Evolutionary conservation across 2,797 vertebrate species (phyloP), one percentile per base, ranked within the genome.

Genomic region (Enteromius anoplus): DNA sequence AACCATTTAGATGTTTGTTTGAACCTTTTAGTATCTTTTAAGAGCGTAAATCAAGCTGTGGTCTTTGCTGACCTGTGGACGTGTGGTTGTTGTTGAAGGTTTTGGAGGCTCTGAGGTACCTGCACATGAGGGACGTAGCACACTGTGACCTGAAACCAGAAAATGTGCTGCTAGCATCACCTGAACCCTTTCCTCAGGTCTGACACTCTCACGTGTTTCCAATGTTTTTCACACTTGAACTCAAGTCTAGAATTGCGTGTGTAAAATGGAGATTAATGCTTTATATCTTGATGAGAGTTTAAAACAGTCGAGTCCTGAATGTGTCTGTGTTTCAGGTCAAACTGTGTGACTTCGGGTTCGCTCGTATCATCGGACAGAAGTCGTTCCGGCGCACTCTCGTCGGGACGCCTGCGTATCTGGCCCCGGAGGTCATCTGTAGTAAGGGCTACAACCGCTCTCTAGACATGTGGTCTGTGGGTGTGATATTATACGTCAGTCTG

Each of bases 141-240:
- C 94, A 95, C 91, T 95, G 94, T 42, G 94, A 95, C 90, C 91
- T 95, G n/a, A 95, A 95, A 60, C 94, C 95, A 15, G 94, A 95
- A 87, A 95, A 95, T 1, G 94, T 95, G 1, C 92, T 95, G 49
- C 88, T 95, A 85, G 90, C 92, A 37, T 92, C 93, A 0, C 84
- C 94, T 0, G 94, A 95, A 69, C 90, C 93, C 0, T 91, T 94
- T 62, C 94, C 95, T 62, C 94, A 93, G 93, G 94, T 94, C 60
- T 71, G 83, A 83, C 2, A 5, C 75, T 11, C 0, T 11, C 15
- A 3, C 29, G 2, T 37, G 10, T 12, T 32, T 11, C 1, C 8
- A 51, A 0, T 19, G 17, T 5, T 6, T 51, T 51, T 3, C 2
- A 26, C 37, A n/a, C 21, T 42, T 15, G 10, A 40, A 32, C 15